Percentiles rank a stretch among this genome's conserved stretches.
These are phyloP conservation scores for Acrobasis suavella DNA, from an alignment of 2,888 invertebrate species.

Conservation along the genomic window DNA sequence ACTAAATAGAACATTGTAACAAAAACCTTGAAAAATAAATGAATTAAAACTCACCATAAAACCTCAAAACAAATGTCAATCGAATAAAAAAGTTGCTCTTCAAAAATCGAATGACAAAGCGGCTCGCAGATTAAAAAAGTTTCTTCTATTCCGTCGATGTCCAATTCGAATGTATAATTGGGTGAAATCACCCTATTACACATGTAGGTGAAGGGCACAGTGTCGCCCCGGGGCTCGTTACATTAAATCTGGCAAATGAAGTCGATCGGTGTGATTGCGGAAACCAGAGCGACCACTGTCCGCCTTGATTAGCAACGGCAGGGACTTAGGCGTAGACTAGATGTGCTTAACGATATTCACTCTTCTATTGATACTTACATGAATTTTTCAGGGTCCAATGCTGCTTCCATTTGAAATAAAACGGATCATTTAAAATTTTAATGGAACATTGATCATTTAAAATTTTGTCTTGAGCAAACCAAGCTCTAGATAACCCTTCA, in stretches of 20 bases:
- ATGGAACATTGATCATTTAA: no score
- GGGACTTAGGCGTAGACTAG: neutral
- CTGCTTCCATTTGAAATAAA: no score
- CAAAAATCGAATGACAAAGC: neutral
- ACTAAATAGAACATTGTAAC: no score
- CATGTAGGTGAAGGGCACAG: neutral
- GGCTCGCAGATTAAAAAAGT: slow-evolving; percentile 7
- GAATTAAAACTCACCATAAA: no score
- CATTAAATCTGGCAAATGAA: slow-evolving; percentile 12
- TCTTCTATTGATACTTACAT: no score
- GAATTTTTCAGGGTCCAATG: no score
- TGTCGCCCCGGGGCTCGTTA: slow-evolving; percentile 1
- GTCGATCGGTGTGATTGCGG: slow-evolving; percentile 19
- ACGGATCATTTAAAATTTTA: no score
- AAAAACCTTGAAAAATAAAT: no score
- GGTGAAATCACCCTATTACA: neutral
- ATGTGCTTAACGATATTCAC: no score
- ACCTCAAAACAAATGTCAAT: neutral
- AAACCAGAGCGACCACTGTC: slow-evolving; percentile 23
- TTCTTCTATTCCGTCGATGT: neutral
- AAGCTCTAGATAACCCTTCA: no score
- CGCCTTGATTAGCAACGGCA: slow-evolving; percentile 23
- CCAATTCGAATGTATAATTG: neutral
- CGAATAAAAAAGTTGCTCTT: neutral
- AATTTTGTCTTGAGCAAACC: no score